These are phyloP conservation scores for Euclidia mi DNA, from an alignment of 2,888 invertebrate species.

Conservation along the genomic window DNA sequence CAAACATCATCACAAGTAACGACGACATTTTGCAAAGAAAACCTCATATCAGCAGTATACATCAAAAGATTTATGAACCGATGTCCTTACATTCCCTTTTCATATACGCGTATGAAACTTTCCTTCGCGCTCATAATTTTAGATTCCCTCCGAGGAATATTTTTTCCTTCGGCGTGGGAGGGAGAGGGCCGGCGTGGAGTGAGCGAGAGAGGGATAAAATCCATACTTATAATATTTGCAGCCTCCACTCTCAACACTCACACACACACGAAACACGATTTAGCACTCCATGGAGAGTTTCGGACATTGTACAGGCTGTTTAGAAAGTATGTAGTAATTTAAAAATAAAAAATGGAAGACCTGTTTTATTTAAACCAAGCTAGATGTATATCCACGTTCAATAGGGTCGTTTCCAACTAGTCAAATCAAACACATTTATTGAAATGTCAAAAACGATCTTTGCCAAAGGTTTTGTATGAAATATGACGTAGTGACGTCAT, in stretches of 20 bases:
- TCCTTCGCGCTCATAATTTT: constrained; percentile 81
- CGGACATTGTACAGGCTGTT: constrained; percentile 76
- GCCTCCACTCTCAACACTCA: constrained; percentile 84
- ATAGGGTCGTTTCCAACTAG: too few species aligned
- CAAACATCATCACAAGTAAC: constrained; percentile 56
- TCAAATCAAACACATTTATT: too few species aligned
- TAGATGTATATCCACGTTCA: too few species aligned
- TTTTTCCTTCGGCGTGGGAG: constrained; percentile 79
- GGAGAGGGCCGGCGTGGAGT: constrained; percentile 65
- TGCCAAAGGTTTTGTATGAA: too few species aligned
- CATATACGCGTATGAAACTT: constrained; percentile 76
- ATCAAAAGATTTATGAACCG: constrained; percentile 81
- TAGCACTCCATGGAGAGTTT: constrained; percentile 86
- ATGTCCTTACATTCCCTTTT: constrained; percentile 83
- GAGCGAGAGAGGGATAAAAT: constrained; percentile 83
- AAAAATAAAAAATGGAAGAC: too few species aligned
- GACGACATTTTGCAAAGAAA: constrained; percentile 69
- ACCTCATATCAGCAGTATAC: constrained; percentile 72
- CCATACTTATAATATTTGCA: constrained; percentile 90
- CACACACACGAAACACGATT: constrained; percentile 80
- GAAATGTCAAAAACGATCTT: too few species aligned
- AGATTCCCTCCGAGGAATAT: constrained; percentile 82
- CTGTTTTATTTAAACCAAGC: too few species aligned
- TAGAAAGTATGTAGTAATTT: constrained; percentile 2
- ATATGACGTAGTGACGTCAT: too few species aligned